Evolutionary conservation across 2,113 vertebrate species (phyloP).

Genomic region (Prinia subflava): DNA sequence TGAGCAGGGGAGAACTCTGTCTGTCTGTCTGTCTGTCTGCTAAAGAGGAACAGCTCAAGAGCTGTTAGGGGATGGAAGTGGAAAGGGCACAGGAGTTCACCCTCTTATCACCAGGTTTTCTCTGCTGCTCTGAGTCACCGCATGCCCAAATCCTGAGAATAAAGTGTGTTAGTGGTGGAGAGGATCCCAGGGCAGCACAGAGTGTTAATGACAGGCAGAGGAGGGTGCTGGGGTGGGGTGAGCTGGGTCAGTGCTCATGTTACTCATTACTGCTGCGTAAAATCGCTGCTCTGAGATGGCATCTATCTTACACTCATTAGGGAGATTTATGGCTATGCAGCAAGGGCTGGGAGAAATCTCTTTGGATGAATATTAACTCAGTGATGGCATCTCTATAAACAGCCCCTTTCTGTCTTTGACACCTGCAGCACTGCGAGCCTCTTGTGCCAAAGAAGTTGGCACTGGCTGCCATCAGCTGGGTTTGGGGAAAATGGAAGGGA

Average conservation of each 20-base stretch:
- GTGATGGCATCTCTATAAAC: not conserved
- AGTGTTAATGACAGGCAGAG: not conserved
- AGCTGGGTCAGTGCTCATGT: not conserved
- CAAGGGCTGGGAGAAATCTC: not conserved
- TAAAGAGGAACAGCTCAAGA: constrained; percentile 35
- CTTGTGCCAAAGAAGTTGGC: not conserved
- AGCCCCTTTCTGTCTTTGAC: not conserved
- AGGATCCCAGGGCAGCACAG: not conserved
- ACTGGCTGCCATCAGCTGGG: not conserved
- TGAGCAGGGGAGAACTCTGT: not conserved
- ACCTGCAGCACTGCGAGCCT: not conserved
- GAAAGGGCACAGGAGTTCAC: constrained; percentile 42
- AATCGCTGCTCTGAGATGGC: not conserved
- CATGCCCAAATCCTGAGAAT: constrained; percentile 16
- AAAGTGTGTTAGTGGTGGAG: constrained; percentile 9
- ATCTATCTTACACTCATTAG: not conserved
- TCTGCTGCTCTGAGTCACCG: constrained; percentile 20
- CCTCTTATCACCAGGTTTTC: constrained; percentile 26
- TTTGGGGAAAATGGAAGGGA: not conserved
- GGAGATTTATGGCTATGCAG: constrained; percentile 6
- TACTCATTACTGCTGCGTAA: not conserved
- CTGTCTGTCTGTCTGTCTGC: not conserved
- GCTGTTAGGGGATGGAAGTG: constrained; percentile 33
- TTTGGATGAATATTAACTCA: not conserved
- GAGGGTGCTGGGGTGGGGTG: not conserved